Percentiles rank a stretch among this genome's conserved stretches.
phyloP scores from a whole-genome alignment of 2,113 vertebrate species.

The Phycodurus eques region DNA sequence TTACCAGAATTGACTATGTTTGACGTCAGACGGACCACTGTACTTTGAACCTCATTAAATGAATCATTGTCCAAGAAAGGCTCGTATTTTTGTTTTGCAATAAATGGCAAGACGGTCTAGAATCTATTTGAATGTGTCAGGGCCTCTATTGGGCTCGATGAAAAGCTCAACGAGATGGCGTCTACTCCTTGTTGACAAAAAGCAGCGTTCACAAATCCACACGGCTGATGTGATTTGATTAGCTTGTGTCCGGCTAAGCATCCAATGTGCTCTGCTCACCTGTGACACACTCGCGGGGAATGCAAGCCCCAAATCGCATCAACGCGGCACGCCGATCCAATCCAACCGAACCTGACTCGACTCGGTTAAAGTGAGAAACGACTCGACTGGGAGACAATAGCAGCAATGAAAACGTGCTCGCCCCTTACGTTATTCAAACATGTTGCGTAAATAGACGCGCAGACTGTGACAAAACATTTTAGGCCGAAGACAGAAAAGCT shows the following conservation, averaged over 20 bases:
- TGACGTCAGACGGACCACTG: background rate
- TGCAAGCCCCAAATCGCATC: constrained; percentile 6
- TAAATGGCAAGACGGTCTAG: background rate
- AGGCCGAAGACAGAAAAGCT: constrained; percentile 2
- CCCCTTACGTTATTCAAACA: background rate
- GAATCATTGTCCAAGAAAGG: background rate
- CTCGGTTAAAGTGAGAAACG: background rate
- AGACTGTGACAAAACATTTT: constrained; percentile 10
- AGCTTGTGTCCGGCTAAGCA: constrained; percentile 17
- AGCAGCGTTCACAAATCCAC: constrained; percentile 5
- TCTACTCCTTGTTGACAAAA: background rate
- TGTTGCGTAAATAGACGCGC: background rate
- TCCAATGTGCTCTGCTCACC: constrained; percentile 6
- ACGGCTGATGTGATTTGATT: constrained; percentile 22
- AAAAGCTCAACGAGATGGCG: background rate
- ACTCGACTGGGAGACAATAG: background rate
- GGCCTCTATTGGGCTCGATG: background rate
- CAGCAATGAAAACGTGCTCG: background rate
- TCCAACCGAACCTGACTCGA: background rate
- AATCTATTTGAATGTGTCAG: background rate
- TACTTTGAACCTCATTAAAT: constrained; percentile 6
- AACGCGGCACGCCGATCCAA: background rate
- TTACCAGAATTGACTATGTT: background rate
- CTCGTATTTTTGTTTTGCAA: background rate
- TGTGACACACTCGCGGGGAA: constrained; percentile 4